Conservation (phyloP, 1,140 invertebrate species). For the Bombus affinis region DNA sequence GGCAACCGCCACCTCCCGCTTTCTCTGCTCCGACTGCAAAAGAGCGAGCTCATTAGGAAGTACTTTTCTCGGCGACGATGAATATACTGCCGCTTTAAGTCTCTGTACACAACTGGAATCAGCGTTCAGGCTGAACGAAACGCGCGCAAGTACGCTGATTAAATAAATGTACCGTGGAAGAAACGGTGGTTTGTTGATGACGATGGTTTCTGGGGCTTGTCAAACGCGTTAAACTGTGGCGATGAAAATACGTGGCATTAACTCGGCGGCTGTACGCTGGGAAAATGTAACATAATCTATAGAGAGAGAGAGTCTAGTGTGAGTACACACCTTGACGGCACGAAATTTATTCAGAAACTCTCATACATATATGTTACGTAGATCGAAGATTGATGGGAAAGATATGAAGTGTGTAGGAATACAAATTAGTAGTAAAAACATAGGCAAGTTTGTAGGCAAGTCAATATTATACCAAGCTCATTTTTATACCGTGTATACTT, state of each 20-base stretch:
- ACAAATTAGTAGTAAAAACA: too few species aligned
- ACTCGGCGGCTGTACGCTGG: background rate
- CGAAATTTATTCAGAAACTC: too few species aligned
- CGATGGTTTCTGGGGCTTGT: background rate
- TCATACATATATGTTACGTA: too few species aligned
- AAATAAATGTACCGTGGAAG: background rate
- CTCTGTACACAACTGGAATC: background rate
- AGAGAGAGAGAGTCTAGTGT: too few species aligned
- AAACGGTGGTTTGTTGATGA: background rate
- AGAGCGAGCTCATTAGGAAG: slow-evolving; percentile 55
- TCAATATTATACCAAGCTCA: too few species aligned
- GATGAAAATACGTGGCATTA: background rate
- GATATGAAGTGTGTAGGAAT: too few species aligned
- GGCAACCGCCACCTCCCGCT: slow-evolving; percentile 5
- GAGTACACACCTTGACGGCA: too few species aligned
- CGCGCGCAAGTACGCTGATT: background rate
- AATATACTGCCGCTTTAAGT: background rate
- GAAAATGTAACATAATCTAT: background rate
- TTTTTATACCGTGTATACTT: too few species aligned
- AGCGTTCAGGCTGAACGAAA: background rate
- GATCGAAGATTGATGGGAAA: too few species aligned
- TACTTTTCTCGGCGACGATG: slow-evolving; percentile 35
- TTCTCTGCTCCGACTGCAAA: slow-evolving; percentile 29
- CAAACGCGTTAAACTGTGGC: background rate
- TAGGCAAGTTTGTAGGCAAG: too few species aligned